phyloP scores from a whole-genome alignment of 1,140 invertebrate species.

The Pseudomyrmex pallidus region DNA sequence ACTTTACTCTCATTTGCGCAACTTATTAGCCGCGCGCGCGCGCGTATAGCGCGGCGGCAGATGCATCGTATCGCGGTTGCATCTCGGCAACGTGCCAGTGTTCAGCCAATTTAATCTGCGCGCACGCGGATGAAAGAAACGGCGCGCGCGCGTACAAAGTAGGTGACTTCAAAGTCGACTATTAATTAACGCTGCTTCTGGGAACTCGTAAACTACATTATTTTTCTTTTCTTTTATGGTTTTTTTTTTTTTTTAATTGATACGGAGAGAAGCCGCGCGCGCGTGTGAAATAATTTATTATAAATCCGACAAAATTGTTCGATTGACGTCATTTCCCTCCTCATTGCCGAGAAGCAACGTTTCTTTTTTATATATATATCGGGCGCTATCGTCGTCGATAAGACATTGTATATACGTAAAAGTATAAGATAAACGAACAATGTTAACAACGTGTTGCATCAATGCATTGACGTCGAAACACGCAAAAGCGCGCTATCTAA shows the following conservation, averaged over 20 bases:
- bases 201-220: not conserved
- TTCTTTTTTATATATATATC: not conserved
- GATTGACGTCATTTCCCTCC: not conserved
- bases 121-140: conserved; percentile 44
- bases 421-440: conserved; percentile 3
- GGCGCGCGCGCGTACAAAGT: conserved; percentile 16
- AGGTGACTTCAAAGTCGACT: conserved; percentile 48
- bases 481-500: conserved; percentile 14
- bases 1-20: conserved; percentile 17
- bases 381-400: conserved; percentile 4
- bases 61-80: conserved; percentile 42
- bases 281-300: too few species aligned
- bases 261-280: too few species aligned
- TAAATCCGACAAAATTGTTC: not conserved
- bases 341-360: not conserved
- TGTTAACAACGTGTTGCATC: conserved; percentile 31
- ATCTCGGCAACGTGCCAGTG: conserved; percentile 42
- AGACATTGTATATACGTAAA: not conserved
- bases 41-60: conserved; percentile 38
- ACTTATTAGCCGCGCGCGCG: conserved; percentile 47
- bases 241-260: too few species aligned
- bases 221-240: too few species aligned
- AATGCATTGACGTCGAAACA: conserved; percentile 28
- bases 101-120: conserved; percentile 49
- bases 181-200: conserved; percentile 51